Base-by-base conservation (phyloP, 2,888 invertebrate species). In the Nineta flava region DNA sequence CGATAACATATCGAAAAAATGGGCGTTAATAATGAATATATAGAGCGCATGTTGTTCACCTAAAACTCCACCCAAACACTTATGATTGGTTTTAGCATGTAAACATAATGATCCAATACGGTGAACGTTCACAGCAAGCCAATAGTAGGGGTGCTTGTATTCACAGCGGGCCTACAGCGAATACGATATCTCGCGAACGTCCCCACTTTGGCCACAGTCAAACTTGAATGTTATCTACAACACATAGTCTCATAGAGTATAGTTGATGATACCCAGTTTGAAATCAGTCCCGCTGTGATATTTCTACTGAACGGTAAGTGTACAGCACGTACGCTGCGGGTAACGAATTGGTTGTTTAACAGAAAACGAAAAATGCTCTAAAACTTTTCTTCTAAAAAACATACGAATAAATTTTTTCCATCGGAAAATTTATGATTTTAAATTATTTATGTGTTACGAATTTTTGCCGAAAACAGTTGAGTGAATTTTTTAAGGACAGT, bases 261-360 rank as follows among this genome's bases (percentile, higher is more conserved):
- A 6, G 5, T 26, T 7, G 46, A 46, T 43, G 38, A 38, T 38
- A 15, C 15, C 38, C 44, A 44, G 44, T 44, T 44, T 44, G 44
- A 44, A 44, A 54, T 57, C 55, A 66, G 66, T 66, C 66, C 66
- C 61, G 66, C 66, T 66, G 66, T 64, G 65, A 63, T 61, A 65
- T 58, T 64, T 63, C 64, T 62, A 61, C 64, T 63, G 61, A 61
- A 62, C 64, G 55, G 57, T 56, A 54, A 54, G 32, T 34, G 41
- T 41, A 32, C 26, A 17, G 41, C 31, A 15, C 34, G 26, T 26
- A n/a, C 50, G 52, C 40, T 44, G 40, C 41, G 45, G 52, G 55
- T 53, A 55, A 55, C 53, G 55, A 55, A 53, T 52, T 50, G 53
- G 50, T 53, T 54, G 52, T 50, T 55, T 55, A 53, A 51, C 49